Conservation (phyloP, 2,113 vertebrate species). For the Cyphomyrus plagiostoma region DNA sequence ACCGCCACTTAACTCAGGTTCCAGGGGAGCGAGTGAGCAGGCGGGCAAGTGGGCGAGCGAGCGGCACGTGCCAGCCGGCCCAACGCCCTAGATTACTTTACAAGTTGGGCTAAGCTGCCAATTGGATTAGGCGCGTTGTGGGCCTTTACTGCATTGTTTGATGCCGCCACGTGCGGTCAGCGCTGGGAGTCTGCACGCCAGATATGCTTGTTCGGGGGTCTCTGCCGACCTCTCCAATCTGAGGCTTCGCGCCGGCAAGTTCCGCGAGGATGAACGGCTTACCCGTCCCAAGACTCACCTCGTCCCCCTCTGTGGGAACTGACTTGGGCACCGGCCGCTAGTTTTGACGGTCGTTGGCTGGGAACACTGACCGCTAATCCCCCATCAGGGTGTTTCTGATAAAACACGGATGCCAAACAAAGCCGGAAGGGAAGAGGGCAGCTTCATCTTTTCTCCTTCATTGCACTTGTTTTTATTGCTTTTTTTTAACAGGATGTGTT, state of each 20-base stretch:
- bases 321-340: constrained; percentile 3
- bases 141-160: constrained; percentile 16
- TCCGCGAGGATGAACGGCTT: background rate
- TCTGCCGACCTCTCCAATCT: background rate
- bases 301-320: background rate
- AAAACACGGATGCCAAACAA: constrained; percentile 23
- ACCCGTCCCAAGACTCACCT: background rate
- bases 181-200: background rate
- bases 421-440: background rate
- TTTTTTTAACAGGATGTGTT: background rate
- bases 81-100: constrained; percentile 30
- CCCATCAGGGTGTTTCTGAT: constrained; percentile 12
- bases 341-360: constrained; percentile 20
- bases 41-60: constrained; percentile 9
- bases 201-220: background rate
- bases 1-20: constrained; percentile 23
- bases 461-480: background rate
- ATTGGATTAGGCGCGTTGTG: constrained; percentile 27
- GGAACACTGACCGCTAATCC: constrained; percentile 33
- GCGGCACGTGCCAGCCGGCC: constrained; percentile 16
- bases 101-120: constrained; percentile 29
- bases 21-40: constrained; percentile 19
- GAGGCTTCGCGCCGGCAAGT: background rate
- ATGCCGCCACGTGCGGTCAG: constrained; percentile 23
- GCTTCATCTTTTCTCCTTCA: background rate